Percentiles rank a stretch among this genome's conserved stretches.
Conservation (phyloP, 2,113 vertebrate species). For the Dasyprocta punctata region DNA sequence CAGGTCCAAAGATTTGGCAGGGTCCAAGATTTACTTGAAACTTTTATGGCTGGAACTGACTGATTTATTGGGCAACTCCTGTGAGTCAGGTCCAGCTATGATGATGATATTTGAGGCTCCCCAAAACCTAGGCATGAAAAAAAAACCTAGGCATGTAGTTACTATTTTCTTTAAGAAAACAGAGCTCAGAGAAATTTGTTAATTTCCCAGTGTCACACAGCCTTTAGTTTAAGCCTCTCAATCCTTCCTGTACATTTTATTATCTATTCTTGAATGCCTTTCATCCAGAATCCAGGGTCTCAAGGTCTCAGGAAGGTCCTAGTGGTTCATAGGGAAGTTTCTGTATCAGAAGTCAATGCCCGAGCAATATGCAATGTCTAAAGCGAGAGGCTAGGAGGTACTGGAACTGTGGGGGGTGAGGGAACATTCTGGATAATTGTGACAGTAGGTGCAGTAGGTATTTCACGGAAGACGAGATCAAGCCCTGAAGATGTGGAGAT, state of each 20-base stretch:
- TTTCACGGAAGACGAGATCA: neutral
- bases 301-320: neutral
- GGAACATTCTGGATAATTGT: neutral
- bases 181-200: neutral
- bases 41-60: neutral
- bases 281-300: neutral
- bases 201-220: neutral
- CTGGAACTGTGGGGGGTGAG: neutral
- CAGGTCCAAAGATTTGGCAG: neutral
- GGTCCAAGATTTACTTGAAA: conserved; percentile 3
- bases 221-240: neutral
- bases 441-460: neutral
- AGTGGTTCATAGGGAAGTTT: conserved; percentile 15
- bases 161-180: neutral
- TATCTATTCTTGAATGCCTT: neutral
- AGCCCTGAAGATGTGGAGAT: neutral
- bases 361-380: neutral
- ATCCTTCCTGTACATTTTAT: neutral
- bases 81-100: neutral
- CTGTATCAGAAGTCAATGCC: neutral
- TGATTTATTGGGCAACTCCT: neutral
- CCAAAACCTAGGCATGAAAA: neutral
- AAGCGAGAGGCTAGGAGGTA: neutral
- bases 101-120: neutral
- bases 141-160: neutral